Evolutionary conservation across 2,797 vertebrate species (phyloP), one percentile per base, ranked within the genome.

Genomic region (Allochrocebus solatus): DNA sequence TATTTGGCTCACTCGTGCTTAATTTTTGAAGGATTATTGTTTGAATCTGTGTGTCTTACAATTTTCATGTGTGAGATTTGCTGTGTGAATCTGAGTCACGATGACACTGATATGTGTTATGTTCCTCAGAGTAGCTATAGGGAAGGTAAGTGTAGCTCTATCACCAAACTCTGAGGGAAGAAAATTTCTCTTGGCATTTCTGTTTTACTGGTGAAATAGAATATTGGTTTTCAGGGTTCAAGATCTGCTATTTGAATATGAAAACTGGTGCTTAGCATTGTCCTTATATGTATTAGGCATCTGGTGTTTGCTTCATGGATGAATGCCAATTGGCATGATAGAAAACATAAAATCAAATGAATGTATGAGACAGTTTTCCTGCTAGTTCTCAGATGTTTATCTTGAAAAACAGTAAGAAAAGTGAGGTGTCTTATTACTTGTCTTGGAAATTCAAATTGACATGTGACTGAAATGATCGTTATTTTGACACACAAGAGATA

Each of bases 361-460:
- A 67, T 10, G 12, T 83, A 43, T 16, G 19, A 92, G 57, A 78
- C 21, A 72, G 10, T 82, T 91, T 95, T 22, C 70, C 39, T 70
- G 21, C 53, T 74, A 46, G 28, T 76, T 86, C 50, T 83, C 55
- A 90, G 36, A 80, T 57, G 46, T 30, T 36, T 28, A 46, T 84
- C 21, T 83, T 75, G 84, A 86, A 55, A 93, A 93, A 90, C 8
- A 80, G 22, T 72, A 96, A 70, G 33, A 72, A 97, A 95, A 97
- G 76, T 39, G 8, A 67, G 17, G 4, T 55, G 41, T 8, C 22
- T 85, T 82, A 16, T 92, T 50, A 72, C 88, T 89, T 86, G 22
- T 88, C 50, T 91, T 95, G 41, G 36, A 92, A 93, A 92, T 84
- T 87, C 72, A 88, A 88, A 83, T n/a, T 83, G 87, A 72, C 8